phyloP scores from a whole-genome alignment of 1,140 invertebrate genomes.

The Aphaenogaster rudis region DNA sequence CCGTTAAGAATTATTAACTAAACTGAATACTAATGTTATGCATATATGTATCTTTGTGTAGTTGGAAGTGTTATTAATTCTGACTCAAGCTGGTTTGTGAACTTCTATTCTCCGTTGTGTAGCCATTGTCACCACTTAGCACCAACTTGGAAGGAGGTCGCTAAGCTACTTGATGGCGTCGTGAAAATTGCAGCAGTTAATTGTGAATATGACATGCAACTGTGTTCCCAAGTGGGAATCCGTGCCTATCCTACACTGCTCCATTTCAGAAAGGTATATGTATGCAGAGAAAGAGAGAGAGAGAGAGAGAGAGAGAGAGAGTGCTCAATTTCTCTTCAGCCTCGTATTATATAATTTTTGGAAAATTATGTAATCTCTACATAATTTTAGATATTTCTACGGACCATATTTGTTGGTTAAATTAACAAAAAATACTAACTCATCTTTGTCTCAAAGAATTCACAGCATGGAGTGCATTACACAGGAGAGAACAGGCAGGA shows the following conservation, averaged over 20 bases:
- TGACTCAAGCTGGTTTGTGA: slow-evolving; percentile 93
- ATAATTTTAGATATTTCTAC: slow-evolving; percentile 36
- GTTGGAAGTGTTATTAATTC: slow-evolving; percentile 88
- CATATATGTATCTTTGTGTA: slow-evolving; percentile 75
- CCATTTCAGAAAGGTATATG: slow-evolving; percentile 84
- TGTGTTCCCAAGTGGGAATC: slow-evolving; percentile 91
- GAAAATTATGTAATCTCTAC: background rate
- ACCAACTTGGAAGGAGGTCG: slow-evolving; percentile 93
- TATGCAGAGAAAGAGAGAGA: background rate
- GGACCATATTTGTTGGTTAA: slow-evolving; percentile 2
- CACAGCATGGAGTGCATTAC: slow-evolving; percentile 82
- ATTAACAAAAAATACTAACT: slow-evolving; percentile 5
- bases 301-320: background rate
- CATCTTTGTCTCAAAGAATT: slow-evolving; percentile 76
- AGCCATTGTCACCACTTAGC: slow-evolving; percentile 94
- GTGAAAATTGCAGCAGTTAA: slow-evolving; percentile 93
- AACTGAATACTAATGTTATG: slow-evolving; percentile 3
- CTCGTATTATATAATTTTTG: background rate
- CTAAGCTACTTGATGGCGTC: slow-evolving; percentile 91
- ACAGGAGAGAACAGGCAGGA: slow-evolving; percentile 83
- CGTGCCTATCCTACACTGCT: slow-evolving; percentile 91
- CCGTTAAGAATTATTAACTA: background rate
- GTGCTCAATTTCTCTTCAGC: slow-evolving; percentile 3
- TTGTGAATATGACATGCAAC: slow-evolving; percentile 92
- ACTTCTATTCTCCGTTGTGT: slow-evolving; percentile 95